Percentiles rank a stretch among this genome's conserved stretches.
Evolutionary conservation across 2,113 vertebrate species (phyloP).

Genomic region (Amphiprion ocellaris): DNA sequence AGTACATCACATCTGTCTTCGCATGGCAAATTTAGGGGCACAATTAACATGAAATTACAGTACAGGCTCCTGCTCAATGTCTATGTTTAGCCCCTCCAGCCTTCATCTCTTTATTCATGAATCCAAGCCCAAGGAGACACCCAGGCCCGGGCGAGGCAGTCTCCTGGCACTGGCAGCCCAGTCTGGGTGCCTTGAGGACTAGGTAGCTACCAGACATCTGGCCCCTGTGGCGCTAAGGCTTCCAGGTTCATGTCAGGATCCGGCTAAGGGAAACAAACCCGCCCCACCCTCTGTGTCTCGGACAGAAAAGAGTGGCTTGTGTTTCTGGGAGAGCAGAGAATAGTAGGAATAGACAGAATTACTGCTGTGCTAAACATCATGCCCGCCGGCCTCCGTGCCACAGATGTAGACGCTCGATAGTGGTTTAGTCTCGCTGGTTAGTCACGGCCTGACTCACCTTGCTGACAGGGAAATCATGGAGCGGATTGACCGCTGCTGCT

Average conservation of each 20-base stretch:
- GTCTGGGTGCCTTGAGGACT: slow-evolving; percentile 66
- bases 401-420: slow-evolving; percentile 72
- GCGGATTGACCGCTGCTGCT: slow-evolving; percentile 61
- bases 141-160: slow-evolving; percentile 36
- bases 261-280: slow-evolving; percentile 48
- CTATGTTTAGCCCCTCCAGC: slow-evolving; percentile 31
- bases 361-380: slow-evolving; percentile 61
- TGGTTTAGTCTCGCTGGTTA: slow-evolving; percentile 75
- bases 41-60: slow-evolving; percentile 55
- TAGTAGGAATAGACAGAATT: slow-evolving; percentile 58
- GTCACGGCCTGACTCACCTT: slow-evolving; percentile 81
- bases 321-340: slow-evolving; percentile 49
- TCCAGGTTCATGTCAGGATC: slow-evolving; percentile 73
- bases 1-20: slow-evolving; percentile 36
- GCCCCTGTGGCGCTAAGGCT: slow-evolving; percentile 59
- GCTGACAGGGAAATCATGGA: slow-evolving; percentile 73
- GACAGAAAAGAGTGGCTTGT: slow-evolving; percentile 42
- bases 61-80: slow-evolving; percentile 34
- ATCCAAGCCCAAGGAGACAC: slow-evolving; percentile 45
- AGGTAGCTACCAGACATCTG: slow-evolving; percentile 68
- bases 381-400: slow-evolving; percentile 43
- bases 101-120: slow-evolving; percentile 27
- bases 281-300: slow-evolving; percentile 54
- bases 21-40: slow-evolving; percentile 20
- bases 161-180: slow-evolving; percentile 44